Base-by-base conservation (phyloP, 2,113 vertebrate species). In the Eonycteris spelaea region DNA sequence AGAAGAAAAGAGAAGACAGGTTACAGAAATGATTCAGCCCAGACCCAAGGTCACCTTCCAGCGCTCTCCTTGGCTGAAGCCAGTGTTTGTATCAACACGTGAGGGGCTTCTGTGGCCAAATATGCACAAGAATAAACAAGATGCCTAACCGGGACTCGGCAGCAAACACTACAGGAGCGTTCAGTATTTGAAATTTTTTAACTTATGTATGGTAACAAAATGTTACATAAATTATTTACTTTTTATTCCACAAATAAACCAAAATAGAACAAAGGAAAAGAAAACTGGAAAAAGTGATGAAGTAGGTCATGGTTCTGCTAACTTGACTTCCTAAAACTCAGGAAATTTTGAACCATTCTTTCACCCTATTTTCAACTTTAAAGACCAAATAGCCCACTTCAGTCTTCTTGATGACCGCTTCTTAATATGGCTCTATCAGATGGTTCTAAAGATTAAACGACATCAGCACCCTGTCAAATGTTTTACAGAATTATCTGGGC, bases 181-280 rank as follows among this genome's bases (percentile, higher is more conserved):
- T 53, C 3, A 0, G 28, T 12, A 43, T 67, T 84, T 35, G 57
- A 38, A 77, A 61, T 19, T 45, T 35, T 40, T 86, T 88, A 61
- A 28, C 38, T 73, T 73, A 45, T 80, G 79, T 75, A 67, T 43
- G 40, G 30, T 73, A 57, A 55, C 63, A 78, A 78, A 93, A 87
- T 74, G 22, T 74, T 71, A 21, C 24, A 53, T 33, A 22, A 79
- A 63, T 74, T 75, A 74, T 63, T 95, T 75, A 63, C 73, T 82
- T 90, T 90, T 74, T 84, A 67, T 79, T 57, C 3, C 2, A 51
- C 61, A 87, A 84, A 51, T 53, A 84, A 91, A 78, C 40, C 30
- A 35, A 85, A 80, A 68, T 35, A 80, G 65, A 95, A 91, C 26
- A 91, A 70, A 94, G 43, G 24, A 24, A 87, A 90, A 83, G 61